phyloP scores from a whole-genome alignment of 2,888 invertebrate genomes.

The Autographa gamma region DNA sequence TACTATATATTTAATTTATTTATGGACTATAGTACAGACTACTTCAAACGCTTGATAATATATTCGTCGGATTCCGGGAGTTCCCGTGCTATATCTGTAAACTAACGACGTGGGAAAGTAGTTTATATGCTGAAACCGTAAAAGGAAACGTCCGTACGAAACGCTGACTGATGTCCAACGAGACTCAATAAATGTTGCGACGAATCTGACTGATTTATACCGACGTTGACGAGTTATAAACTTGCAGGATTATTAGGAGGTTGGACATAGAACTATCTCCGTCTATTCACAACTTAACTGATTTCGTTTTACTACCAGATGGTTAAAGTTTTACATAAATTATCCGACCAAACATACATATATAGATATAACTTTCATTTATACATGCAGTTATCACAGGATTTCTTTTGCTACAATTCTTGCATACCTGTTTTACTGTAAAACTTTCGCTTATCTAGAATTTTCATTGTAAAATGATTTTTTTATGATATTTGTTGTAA shows the following conservation, averaged over 20 bases:
- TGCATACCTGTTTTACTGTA: too few species aligned
- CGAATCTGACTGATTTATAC: constrained; percentile 1
- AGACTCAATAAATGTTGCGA: neutral
- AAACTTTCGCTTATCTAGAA: too few species aligned
- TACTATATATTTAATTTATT: too few species aligned
- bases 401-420: too few species aligned
- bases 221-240: neutral
- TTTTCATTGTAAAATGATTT: too few species aligned
- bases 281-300: neutral
- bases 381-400: too few species aligned
- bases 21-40: too few species aligned
- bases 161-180: constrained; percentile 17
- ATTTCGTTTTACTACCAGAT: neutral
- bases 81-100: constrained; percentile 24
- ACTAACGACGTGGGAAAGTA: constrained; percentile 34
- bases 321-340: too few species aligned
- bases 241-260: neutral
- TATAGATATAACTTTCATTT: too few species aligned
- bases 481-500: too few species aligned
- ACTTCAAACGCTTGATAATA: neutral
- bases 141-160: constrained; percentile 37
- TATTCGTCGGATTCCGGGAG: constrained; percentile 11
- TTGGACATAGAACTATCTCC: neutral
- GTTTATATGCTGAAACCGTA: constrained; percentile 41
- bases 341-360: too few species aligned